Base-by-base conservation (phyloP, 2,888 invertebrate species). In the Drosophila quasianomalipes region DNA sequence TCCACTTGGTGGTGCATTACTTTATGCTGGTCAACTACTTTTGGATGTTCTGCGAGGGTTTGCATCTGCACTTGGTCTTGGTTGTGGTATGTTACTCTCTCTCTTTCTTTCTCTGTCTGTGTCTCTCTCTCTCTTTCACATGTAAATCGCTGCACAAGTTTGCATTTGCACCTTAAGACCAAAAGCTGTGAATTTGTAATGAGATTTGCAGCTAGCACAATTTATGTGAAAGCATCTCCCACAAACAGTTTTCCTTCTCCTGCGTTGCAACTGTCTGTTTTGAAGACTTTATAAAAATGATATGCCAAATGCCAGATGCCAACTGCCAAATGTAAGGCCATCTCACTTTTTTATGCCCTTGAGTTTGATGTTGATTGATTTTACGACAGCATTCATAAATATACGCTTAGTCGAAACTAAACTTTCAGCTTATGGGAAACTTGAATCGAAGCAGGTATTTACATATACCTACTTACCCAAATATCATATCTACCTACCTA, bases 11-110 rank as follows among this genome's bases (percentile, higher is more conserved):
- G 2, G 95, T 95, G 0, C 95, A 96, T 89, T 97, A 97, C 91
- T 95, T 96, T 82, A 96, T 97, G 94, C 94, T 96, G 55, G 95
- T 96, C 54, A 96, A 96, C 92, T 97, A 97, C 93, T 95, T 96
- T 91, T 97, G 97, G 97, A 97, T 97, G 97, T 97, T 97, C 91
- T 96, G 96, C 90, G 97, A 97, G 91, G 96, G 96, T 0, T 93
- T 97, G 2, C 96, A 97, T 90, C 93, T 97, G 12, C 96, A 97
- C 92, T 94, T 97, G 26, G 95, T 97, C 0, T 94, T 97, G 1
- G 96, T 97, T 14, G 95, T 96, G 85, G 96, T 95, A 92, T 93
- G 94, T 93, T n/a, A 2, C 19, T 22, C 10, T 6, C 9, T 26
- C 16, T 28, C 3, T 19, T 5, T 4, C 30, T 16, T 9, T 26